Evolutionary conservation across 2,888 invertebrate genomes (phyloP), one percentile per base, ranked within the genome.

Genomic region (Alsophila aescularia): DNA sequence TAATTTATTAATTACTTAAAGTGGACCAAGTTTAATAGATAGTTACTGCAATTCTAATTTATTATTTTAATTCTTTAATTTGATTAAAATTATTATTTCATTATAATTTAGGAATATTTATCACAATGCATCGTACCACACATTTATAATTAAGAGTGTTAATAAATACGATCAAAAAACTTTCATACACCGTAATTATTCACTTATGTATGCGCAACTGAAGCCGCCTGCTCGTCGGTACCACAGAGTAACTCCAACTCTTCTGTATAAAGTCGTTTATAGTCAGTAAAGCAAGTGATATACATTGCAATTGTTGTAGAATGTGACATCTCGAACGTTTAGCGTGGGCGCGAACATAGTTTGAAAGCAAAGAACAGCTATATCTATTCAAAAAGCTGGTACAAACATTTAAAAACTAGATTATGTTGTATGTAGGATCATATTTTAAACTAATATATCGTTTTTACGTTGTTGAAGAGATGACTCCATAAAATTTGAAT

Each of bases 241-340:
- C 60, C 72, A 63, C 59, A 68, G 64, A 52, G 39, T 58, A 66
- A 52, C 18, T 45, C 42, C 18, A 41, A 53, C 59, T 58, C 53
- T 37, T 48, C 41, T 18, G 52, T 44, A 61, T 64, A 51, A 49
- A 56, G 44, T 29, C 44, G 52, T 63, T 65, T 65, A 58, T 57
- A 59, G 60, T 45, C 64, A 61, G 70, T 68, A 67, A 61, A 63
- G 43, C 58, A 63, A 69, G 66, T 70, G 70, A 75, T 75, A 72
- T 75, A 72, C 68, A 65, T 55, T 41, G 48, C 64, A 62, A 70
- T 73, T 75, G 73, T 73, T 29, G 48, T 60, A 50, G 63, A 56
- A 61, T 61, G 57, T 52, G 55, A 59, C 60, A 56, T 57, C 49
- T 57, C 45, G 51, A 58, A 42, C 55, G 58, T 13, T 56, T 41